These are phyloP conservation scores for Pseudobourletiella spinata DNA, from an alignment of 1,140 invertebrate species.

Conservation along the genomic window DNA sequence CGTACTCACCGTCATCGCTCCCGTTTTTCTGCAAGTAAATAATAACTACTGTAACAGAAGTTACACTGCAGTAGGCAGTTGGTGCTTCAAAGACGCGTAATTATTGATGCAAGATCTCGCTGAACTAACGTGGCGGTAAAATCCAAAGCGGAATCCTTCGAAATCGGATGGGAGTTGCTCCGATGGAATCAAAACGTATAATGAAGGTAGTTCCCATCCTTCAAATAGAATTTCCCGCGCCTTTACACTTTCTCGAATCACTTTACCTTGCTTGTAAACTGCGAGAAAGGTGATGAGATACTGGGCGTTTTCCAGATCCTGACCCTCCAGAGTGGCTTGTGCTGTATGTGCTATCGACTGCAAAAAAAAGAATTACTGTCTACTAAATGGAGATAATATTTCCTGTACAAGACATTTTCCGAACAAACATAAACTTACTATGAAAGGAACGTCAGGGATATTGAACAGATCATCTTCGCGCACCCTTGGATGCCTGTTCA, in stretches of 20 bases:
- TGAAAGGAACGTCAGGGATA: conserved; percentile 24
- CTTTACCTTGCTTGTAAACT: too few species aligned
- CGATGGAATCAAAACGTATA: conserved; percentile 9
- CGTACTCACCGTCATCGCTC: conserved; percentile 17
- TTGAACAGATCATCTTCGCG: conserved; percentile 17
- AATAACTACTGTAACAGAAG: too few species aligned
- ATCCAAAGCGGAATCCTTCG: neutral
- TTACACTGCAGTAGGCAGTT: too few species aligned
- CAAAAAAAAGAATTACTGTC: too few species aligned
- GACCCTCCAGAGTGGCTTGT: too few species aligned
- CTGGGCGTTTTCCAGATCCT: too few species aligned
- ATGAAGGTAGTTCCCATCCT: conserved; percentile 11
- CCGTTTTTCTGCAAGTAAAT: conserved; percentile 27
- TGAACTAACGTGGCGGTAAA: too few species aligned
- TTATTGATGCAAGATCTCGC: too few species aligned
- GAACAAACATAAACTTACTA: conserved; percentile 11
- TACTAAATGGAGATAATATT: conserved; percentile 4
- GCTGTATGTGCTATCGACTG: neutral
- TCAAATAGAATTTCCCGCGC: conserved; percentile 17
- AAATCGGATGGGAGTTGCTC: neutral
- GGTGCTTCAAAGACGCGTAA: too few species aligned
- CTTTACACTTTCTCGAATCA: conserved; percentile 9
- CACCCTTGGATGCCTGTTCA: conserved; percentile 4
- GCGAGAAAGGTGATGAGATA: too few species aligned
- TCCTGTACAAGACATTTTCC: neutral